Percentiles rank a stretch among this genome's conserved stretches.
phyloP scores from a whole-genome alignment of 2,113 vertebrate genomes.

The Sisor rabdophorus region DNA sequence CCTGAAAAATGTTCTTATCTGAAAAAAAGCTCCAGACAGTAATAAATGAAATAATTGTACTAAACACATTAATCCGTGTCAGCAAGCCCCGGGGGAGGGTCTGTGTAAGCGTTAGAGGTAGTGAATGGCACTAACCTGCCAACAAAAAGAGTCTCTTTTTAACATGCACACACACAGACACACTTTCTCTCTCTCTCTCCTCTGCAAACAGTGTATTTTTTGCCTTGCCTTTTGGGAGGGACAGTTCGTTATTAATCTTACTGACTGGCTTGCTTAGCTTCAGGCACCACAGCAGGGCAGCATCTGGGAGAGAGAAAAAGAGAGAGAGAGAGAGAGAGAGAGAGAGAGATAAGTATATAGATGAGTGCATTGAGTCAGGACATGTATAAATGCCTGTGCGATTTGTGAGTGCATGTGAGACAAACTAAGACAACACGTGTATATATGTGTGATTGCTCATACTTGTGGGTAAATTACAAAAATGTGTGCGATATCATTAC shows the following conservation, averaged over 20 bases:
- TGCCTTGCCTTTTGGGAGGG: constrained; percentile 69
- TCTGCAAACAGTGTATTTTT: constrained; percentile 73
- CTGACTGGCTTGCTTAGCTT: constrained; percentile 70
- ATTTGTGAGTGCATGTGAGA: constrained; percentile 39
- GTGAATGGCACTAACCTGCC: constrained; percentile 55
- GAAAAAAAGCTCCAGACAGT: constrained; percentile 59
- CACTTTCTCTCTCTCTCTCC: constrained; percentile 44
- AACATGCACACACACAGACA: constrained; percentile 41
- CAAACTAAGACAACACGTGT: constrained; percentile 54
- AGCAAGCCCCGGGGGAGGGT: constrained; percentile 40
- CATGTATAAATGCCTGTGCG: constrained; percentile 44
- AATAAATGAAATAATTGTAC: constrained; percentile 62
- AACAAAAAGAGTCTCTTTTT: constrained; percentile 52
- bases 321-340: constrained; percentile 51
- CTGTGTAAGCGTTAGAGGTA: constrained; percentile 53
- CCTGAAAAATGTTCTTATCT: constrained; percentile 60
- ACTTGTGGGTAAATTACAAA: constrained; percentile 41
- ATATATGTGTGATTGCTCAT: constrained; percentile 31
- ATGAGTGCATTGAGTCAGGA: constrained; percentile 48
- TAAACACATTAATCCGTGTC: constrained; percentile 61
- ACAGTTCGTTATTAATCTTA: constrained; percentile 77
- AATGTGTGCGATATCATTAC: constrained; percentile 31
- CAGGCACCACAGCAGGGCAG: constrained; percentile 70
- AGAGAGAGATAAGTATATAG: constrained; percentile 53
- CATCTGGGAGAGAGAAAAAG: constrained; percentile 59